Percentiles rank a stretch among this genome's conserved stretches.
Evolutionary conservation across 2,797 vertebrate species (phyloP).

Genomic region (Cichlasoma orientale): DNA sequence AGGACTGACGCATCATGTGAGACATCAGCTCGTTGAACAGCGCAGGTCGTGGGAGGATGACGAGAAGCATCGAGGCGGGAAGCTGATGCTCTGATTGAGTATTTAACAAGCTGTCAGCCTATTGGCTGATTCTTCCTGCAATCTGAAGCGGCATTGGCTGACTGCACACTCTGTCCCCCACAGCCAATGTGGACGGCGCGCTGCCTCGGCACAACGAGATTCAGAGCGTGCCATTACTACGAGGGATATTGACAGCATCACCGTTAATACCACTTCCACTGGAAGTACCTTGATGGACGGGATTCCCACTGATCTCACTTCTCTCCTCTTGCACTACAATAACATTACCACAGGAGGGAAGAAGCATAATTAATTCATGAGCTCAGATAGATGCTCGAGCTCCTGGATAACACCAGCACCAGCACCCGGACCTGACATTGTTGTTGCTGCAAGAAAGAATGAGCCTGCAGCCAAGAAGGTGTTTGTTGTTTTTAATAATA

Average conservation of each 20-base stretch:
- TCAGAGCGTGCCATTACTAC: conserved; percentile 41
- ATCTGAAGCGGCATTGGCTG: conserved; percentile 63
- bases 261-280: conserved; percentile 22
- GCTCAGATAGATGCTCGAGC: conserved; percentile 36
- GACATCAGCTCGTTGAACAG: conserved; percentile 11
- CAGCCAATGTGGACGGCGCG: conserved; percentile 48
- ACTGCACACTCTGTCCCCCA: conserved; percentile 43
- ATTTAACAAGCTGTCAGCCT: conserved; percentile 57
- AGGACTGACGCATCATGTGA: conserved; percentile 6
- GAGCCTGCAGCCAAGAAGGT: neutral
- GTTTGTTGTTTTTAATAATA: neutral
- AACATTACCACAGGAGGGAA: conserved; percentile 42
- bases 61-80: conserved; percentile 3
- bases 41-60: conserved; percentile 15
- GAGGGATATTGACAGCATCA: conserved; percentile 26
- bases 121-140: conserved; percentile 51
- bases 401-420: conserved; percentile 8
- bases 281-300: conserved; percentile 18
- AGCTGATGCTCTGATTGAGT: conserved; percentile 41
- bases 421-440: neutral
- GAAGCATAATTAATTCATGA: conserved; percentile 66
- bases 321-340: conserved; percentile 27
- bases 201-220: conserved; percentile 54
- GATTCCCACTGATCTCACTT: conserved; percentile 13
- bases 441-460: neutral